Conservation (phyloP, 1,140 invertebrate genomes). For the Agraylea sexmaculata region DNA sequence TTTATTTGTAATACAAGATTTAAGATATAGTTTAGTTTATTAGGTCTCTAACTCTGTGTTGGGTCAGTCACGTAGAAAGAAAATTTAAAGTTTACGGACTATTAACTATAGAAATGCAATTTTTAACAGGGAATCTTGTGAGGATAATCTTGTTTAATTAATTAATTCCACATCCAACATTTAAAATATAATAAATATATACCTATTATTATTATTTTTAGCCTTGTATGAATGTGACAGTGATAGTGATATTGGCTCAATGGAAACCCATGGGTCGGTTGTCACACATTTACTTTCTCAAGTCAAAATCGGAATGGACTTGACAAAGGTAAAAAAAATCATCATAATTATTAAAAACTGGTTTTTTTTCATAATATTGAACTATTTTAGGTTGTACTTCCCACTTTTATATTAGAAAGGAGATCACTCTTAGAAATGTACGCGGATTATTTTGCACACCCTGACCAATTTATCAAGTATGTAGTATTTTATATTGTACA, state of each 20-base stretch:
- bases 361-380: constrained; percentile 8
- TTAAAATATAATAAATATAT: not conserved
- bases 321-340: constrained; percentile 62
- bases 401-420: constrained; percentile 93
- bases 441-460: constrained; percentile 96
- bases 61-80: too few relatives aligned
- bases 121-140: too few relatives aligned
- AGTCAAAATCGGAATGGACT: constrained; percentile 96
- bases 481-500: constrained; percentile 1
- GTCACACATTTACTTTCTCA: constrained; percentile 89
- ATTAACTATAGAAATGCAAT: too few relatives aligned
- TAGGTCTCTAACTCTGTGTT: too few relatives aligned
- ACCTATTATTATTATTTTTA: constrained; percentile 33
- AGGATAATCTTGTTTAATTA: too few relatives aligned
- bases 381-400: constrained; percentile 63
- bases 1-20: too few relatives aligned
- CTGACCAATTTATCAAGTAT: constrained; percentile 89
- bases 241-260: constrained; percentile 69
- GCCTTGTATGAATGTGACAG: constrained; percentile 81
- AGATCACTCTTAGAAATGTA: constrained; percentile 95
- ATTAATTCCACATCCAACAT: not conserved
- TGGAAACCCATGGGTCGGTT: constrained; percentile 91
- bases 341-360: constrained; percentile 1
- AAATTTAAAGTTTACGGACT: too few relatives aligned
- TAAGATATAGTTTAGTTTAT: too few relatives aligned